Evolutionary conservation across 1,140 invertebrate genomes (phyloP), one percentile per base, ranked within the genome.

Genomic region (Gryon sp.): DNA sequence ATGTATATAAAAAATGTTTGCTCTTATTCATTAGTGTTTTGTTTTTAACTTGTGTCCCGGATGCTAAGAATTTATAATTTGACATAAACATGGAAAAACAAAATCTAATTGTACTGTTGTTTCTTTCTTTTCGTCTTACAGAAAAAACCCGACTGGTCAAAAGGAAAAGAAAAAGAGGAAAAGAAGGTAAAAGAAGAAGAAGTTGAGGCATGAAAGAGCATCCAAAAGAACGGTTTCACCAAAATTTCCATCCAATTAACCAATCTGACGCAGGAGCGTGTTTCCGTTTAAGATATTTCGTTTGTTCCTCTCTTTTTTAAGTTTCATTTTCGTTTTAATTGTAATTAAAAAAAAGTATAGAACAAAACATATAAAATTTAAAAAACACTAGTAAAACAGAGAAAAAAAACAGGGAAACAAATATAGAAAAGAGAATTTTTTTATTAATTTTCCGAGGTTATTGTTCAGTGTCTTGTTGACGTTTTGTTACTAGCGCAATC

Each of bases 131-230:
- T 43, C 65, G 82, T 80, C 86, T 92, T 92, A 81, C 93, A 95
- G 94, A 96, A 95, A 92, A 95, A 95, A 90, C 94, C 95, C 81
- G 94, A 95, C 90, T 96, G 94, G 95, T 95, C 95, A 85, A 95
- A 96, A n/a, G n/a, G 92, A 94, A 94, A 87, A 94, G 93, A n/a
- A n/a, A n/a, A n/a, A 85, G 94, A 95, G 85, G 92, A 93, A 83
- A 93, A 94, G 91, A 95, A 95, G 94, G 94, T 95, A 94, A 95
- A 95, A 90, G 94, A 94, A 88, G 92, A 92, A 85, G 93, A 95
- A 88, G 93, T 92, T 88, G 93, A 94, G 90, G 93, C 93, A 93
- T 94, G 92, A 94, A 30, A 62, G 89, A 89, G 52, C 66, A 78
- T 46, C 65, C 50, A 32, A 76, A 69, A 22, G 24, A 66, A 75